Conservation (phyloP, 2,797 vertebrate genomes). For the Spondyliosoma cantharus region DNA sequence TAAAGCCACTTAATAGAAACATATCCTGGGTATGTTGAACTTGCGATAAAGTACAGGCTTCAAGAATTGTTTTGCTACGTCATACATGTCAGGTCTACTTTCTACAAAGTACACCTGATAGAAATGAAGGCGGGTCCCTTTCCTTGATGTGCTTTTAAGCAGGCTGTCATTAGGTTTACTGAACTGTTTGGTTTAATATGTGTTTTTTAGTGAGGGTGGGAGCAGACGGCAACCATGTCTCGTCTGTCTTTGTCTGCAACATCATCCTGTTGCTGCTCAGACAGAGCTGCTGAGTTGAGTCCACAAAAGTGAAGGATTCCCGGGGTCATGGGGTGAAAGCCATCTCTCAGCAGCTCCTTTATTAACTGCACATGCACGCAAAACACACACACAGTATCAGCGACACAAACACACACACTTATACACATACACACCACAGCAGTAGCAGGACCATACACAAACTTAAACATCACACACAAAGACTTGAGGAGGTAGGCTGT, state of each 20-base stretch:
- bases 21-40: too few relatives aligned
- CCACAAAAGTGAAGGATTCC: constrained; percentile 74
- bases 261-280: constrained; percentile 47
- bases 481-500: constrained; percentile 23
- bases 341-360: constrained; percentile 82
- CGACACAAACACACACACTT: constrained; percentile 7
- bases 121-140: not conserved
- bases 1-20: too few relatives aligned
- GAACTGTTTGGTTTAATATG: constrained; percentile 14
- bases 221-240: constrained; percentile 22
- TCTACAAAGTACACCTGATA: not conserved
- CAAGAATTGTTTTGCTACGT: not conserved
- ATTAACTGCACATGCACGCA: constrained; percentile 74
- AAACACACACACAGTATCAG: constrained; percentile 34
- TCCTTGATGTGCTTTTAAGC: not conserved
- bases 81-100: not conserved
- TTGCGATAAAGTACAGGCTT: too few relatives aligned
- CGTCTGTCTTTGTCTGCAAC: constrained; percentile 51
- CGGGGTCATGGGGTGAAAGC: constrained; percentile 72
- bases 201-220: not conserved
- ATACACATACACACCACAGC: not conserved
- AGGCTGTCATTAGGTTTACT: not conserved
- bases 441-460: constrained; percentile 7
- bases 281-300: constrained; percentile 61
- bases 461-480: constrained; percentile 8